Evolutionary conservation across 2,888 invertebrate species (phyloP).

Genomic region (Poecilobothrus nobilitatus): DNA sequence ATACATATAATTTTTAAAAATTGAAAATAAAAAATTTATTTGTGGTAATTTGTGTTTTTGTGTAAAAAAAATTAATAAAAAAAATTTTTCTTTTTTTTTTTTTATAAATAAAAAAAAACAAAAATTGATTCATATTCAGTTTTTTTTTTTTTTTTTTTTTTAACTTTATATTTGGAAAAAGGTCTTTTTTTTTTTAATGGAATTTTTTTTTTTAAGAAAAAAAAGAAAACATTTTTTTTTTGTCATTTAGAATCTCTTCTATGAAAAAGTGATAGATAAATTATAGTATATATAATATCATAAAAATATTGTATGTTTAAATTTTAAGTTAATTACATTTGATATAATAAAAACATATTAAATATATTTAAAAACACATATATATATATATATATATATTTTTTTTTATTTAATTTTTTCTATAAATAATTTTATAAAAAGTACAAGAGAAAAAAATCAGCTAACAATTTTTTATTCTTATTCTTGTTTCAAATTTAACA

Average conservation of each 20-base stretch:
- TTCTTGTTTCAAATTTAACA: too few relatives aligned
- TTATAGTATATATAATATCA: slow-evolving; percentile 1
- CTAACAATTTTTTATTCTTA: too few relatives aligned
- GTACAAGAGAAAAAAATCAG: too few relatives aligned
- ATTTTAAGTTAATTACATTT: slow-evolving; percentile 6
- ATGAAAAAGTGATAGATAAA: slow-evolving; percentile 3
- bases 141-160: too few relatives aligned
- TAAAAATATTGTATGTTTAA: not conserved
- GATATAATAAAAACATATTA: slow-evolving; percentile 4
- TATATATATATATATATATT: too few relatives aligned
- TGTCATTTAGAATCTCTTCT: slow-evolving; percentile 6
- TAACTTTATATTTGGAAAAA: not conserved
- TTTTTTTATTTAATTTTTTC: not conserved
- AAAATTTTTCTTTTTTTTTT: too few relatives aligned
- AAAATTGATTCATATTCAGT: too few relatives aligned
- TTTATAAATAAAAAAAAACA: too few relatives aligned
- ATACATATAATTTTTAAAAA: not conserved
- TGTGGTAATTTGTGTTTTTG: too few relatives aligned
- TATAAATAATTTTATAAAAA: too few relatives aligned
- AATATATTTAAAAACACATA: not conserved
- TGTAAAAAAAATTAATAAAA: too few relatives aligned
- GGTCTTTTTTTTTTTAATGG: not conserved
- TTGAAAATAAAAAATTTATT: not conserved
- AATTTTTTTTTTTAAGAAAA: not conserved
- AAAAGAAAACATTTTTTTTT: not conserved